Conservation (phyloP, 1,140 invertebrate genomes). For the Drosophila sp. region DNA sequence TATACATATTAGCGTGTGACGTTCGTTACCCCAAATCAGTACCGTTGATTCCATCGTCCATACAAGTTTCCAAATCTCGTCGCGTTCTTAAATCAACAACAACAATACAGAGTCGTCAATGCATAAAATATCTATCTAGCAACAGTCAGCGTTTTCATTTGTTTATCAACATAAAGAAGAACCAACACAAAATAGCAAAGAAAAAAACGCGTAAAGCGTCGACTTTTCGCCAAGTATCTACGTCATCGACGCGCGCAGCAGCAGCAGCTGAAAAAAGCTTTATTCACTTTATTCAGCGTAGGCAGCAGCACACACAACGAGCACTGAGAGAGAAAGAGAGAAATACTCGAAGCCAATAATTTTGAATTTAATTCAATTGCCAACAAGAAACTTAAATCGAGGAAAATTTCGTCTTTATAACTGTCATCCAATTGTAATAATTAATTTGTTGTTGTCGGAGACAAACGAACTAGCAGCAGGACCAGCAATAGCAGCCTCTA, state of each 20-base stretch:
- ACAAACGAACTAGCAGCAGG: constrained; percentile 49
- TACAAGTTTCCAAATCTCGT: constrained; percentile 50
- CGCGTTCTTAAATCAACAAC: constrained; percentile 41
- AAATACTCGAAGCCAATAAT: constrained; percentile 24
- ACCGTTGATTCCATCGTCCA: constrained; percentile 64
- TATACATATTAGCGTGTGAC: constrained; percentile 64
- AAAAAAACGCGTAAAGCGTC: constrained; percentile 38
- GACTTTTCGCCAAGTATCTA: constrained; percentile 52
- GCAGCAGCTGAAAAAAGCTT: constrained; percentile 21
- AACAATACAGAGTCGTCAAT: constrained; percentile 7
- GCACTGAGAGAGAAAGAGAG: constrained; percentile 19
- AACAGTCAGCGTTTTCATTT: constrained; percentile 17
- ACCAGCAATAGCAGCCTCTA: constrained; percentile 23
- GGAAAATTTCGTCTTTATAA: constrained; percentile 47
- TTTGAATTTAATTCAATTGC: constrained; percentile 65
- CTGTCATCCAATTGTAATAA: constrained; percentile 53
- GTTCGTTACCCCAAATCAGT: constrained; percentile 68
- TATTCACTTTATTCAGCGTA: constrained; percentile 20
- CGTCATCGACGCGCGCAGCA: constrained; percentile 76
- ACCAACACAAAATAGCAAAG: not conserved
- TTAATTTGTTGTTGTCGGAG: constrained; percentile 58
- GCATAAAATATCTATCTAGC: constrained; percentile 2
- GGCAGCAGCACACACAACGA: constrained; percentile 25
- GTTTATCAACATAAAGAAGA: constrained; percentile 7
- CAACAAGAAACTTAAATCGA: constrained; percentile 61